These are phyloP conservation scores for Albula goreensis DNA, from an alignment of 2,113 vertebrate genomes.

Conservation along the genomic window DNA sequence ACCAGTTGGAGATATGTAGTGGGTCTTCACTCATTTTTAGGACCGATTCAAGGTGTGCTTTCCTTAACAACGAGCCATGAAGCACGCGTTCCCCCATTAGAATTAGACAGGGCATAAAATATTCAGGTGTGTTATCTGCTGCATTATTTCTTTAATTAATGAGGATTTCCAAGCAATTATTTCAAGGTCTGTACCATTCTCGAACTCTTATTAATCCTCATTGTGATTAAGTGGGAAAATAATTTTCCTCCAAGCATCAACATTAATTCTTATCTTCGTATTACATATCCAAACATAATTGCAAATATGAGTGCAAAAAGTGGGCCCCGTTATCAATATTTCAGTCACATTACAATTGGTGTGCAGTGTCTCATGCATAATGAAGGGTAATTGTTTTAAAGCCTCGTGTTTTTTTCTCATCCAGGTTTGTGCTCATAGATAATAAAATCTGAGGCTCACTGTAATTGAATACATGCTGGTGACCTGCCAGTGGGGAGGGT, in stretches of 20 bases:
- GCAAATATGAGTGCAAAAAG: neutral
- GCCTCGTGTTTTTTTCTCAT: constrained; percentile 24
- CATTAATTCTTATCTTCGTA: constrained; percentile 16
- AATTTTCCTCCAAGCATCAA: constrained; percentile 25
- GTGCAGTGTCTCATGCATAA: constrained; percentile 31
- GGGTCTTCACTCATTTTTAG: constrained; percentile 16
- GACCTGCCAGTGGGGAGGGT: neutral
- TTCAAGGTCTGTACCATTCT: constrained; percentile 26
- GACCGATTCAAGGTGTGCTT: constrained; percentile 15
- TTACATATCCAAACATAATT: neutral
- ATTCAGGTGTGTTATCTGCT: neutral
- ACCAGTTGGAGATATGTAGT: constrained; percentile 46
- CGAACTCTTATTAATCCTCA: constrained; percentile 35
- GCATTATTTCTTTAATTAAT: constrained; percentile 26
- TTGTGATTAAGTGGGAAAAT: constrained; percentile 36
- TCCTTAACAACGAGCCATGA: neutral
- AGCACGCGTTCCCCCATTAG: neutral
- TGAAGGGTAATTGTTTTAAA: constrained; percentile 43
- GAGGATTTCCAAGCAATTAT: constrained; percentile 22
- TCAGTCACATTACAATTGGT: constrained; percentile 23
- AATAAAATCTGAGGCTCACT: constrained; percentile 9
- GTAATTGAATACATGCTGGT: neutral
- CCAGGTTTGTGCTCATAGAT: neutral
- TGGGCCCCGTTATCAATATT: constrained; percentile 34
- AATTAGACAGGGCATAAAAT: neutral